These are phyloP conservation scores for Rhopalosiphum padi DNA, from an alignment of 1,140 invertebrate species.

Conservation along the genomic window DNA sequence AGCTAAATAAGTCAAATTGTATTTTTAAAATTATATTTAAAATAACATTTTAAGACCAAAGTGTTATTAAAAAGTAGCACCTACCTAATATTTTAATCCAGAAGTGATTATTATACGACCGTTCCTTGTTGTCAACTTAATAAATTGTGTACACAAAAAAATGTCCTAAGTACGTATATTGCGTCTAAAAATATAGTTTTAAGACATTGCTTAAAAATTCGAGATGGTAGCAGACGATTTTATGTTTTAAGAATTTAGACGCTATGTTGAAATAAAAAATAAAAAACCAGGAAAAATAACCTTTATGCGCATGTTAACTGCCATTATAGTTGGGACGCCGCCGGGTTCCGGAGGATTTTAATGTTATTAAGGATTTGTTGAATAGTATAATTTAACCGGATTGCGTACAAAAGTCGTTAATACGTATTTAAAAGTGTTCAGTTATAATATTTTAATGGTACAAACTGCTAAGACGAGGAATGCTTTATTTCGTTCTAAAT, in stretches of 20 bases:
- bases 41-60: background rate
- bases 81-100: background rate
- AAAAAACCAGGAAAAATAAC: background rate
- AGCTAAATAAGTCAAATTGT: background rate
- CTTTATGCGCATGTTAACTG: background rate
- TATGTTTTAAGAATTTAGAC: background rate
- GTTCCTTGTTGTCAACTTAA: background rate
- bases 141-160: background rate
- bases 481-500: background rate
- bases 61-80: background rate
- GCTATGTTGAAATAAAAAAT: background rate
- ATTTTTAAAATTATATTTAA: background rate
- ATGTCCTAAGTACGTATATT: background rate
- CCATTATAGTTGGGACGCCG: background rate
- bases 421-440: conserved; percentile 3
- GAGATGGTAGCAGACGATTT: background rate
- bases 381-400: background rate
- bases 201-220: background rate
- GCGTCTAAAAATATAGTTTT: background rate
- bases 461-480: background rate
- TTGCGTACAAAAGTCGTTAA: conserved; percentile 35
- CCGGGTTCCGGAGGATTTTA: background rate
- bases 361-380: conserved; percentile 26
- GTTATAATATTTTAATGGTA: conserved; percentile 4
- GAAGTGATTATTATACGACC: background rate